A percentile compares a stretch with the other conserved stretches of the same genome.
Evolutionary conservation across 2,113 vertebrate genomes (phyloP).

Genomic region (Nothocercus julius): DNA sequence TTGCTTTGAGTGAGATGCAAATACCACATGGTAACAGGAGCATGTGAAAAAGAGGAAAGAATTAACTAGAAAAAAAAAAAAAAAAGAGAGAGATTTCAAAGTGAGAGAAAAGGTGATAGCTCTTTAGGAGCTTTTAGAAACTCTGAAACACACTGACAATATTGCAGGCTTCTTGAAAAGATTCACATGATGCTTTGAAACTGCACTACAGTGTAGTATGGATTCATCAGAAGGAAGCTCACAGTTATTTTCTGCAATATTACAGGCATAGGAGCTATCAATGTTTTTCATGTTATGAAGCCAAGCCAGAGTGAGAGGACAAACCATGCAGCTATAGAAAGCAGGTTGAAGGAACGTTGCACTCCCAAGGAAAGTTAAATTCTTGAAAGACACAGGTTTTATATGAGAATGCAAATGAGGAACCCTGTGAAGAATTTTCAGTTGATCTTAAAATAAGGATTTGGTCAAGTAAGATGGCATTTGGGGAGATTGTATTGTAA

Average conservation of each 20-base stretch:
- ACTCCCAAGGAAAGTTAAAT: neutral
- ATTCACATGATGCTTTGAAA: neutral
- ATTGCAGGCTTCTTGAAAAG: neutral
- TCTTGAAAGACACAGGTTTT: conserved; percentile 6
- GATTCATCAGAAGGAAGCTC: conserved; percentile 32
- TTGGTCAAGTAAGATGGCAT: neutral
- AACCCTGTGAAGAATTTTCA: conserved; percentile 57
- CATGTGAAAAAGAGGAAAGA: neutral
- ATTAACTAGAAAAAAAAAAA: neutral
- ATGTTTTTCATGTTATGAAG: conserved; percentile 29
- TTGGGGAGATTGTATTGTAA: conserved; percentile 22
- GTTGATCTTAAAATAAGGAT: conserved; percentile 20
- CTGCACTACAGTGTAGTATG: neutral
- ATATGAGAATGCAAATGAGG: neutral
- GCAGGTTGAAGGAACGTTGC: conserved; percentile 5
- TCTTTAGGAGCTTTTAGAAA: conserved; percentile 11
- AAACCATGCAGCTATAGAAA: conserved; percentile 8
- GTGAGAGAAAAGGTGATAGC: neutral
- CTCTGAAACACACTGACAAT: neutral
- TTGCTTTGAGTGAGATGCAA: neutral
- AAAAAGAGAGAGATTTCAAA: neutral
- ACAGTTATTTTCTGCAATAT: conserved; percentile 24
- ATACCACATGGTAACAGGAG: neutral
- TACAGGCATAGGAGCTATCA: conserved; percentile 6
- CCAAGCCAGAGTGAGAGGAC: conserved; percentile 28